phyloP scores from a whole-genome alignment of 2,888 invertebrate species.

The Morinoia aosen region DNA sequence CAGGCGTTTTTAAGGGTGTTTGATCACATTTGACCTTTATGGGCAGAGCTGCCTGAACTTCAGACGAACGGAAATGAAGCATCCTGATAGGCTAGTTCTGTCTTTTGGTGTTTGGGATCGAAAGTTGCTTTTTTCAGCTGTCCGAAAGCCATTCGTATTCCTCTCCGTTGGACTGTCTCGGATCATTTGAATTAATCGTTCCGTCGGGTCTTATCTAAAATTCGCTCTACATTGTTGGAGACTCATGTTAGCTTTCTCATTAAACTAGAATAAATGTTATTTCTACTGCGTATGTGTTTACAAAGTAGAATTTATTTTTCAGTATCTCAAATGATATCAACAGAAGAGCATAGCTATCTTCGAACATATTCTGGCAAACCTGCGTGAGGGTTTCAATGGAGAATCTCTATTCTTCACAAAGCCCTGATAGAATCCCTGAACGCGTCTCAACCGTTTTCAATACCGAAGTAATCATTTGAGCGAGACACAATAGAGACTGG shows the following conservation, averaged over 20 bases:
- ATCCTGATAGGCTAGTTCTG: not conserved
- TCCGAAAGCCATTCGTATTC: not conserved
- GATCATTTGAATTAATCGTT: not conserved
- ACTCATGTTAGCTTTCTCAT: too few relatives aligned
- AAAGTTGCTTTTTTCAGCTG: not conserved
- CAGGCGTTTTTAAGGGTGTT: not conserved
- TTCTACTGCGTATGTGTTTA: not conserved
- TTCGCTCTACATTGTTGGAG: not conserved
- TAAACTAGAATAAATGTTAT: not conserved
- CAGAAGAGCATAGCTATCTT: not conserved
- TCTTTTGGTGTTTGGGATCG: not conserved
- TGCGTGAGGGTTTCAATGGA: not conserved
- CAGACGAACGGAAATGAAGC: not conserved
- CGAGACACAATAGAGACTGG: not conserved
- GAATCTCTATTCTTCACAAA: not conserved
- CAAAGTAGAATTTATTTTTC: not conserved
- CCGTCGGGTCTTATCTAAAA: not conserved
- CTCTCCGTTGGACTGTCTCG: not conserved
- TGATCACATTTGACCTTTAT: not conserved
- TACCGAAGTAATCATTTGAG: not conserved
- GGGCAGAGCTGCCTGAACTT: not conserved
- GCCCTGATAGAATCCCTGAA: not conserved
- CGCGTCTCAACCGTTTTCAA: not conserved
- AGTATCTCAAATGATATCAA: not conserved
- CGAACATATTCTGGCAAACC: not conserved